These are phyloP conservation scores for Drosophila pallidifrons DNA, from an alignment of 1,140 invertebrate genomes.

Conservation along the genomic window DNA sequence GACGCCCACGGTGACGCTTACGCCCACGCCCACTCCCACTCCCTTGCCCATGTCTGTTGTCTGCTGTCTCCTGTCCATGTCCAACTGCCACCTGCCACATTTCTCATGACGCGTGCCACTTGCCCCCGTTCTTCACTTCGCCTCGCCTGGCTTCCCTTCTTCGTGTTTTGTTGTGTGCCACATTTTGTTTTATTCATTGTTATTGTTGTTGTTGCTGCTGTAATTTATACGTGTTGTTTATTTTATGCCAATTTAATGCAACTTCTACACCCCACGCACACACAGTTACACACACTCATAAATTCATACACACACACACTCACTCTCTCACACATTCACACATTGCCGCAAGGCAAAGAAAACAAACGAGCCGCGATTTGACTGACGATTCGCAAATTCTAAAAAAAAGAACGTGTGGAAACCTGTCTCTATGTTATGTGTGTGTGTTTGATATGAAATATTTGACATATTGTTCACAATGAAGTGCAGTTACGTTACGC, in stretches of 20 bases:
- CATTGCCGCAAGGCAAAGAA: slow-evolving; percentile 28
- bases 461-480: slow-evolving; percentile 48
- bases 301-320: slow-evolving; percentile 1
- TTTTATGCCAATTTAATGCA: slow-evolving; percentile 82
- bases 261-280: slow-evolving; percentile 43
- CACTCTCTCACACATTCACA: not conserved
- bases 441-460: slow-evolving; percentile 30
- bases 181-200: slow-evolving; percentile 68
- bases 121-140: not conserved
- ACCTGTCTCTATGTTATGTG: not conserved
- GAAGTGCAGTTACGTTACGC: slow-evolving; percentile 29
- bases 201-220: slow-evolving; percentile 48
- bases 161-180: not conserved
- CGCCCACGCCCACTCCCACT: not conserved
- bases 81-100: slow-evolving; percentile 60
- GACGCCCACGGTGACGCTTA: not conserved
- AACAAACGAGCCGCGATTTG: slow-evolving; percentile 47
- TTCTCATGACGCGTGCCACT: slow-evolving; percentile 48
- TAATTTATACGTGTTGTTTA: slow-evolving; percentile 82
- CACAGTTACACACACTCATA: slow-evolving; percentile 10
- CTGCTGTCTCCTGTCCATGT: slow-evolving; percentile 6
- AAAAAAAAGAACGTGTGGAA: no score
- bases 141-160: no score
- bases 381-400: slow-evolving; percentile 27
- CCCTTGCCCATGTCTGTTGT: slow-evolving; percentile 10